phyloP scores from a whole-genome alignment of 2,113 vertebrate genomes.

The Lichenostomus cassidix region DNA sequence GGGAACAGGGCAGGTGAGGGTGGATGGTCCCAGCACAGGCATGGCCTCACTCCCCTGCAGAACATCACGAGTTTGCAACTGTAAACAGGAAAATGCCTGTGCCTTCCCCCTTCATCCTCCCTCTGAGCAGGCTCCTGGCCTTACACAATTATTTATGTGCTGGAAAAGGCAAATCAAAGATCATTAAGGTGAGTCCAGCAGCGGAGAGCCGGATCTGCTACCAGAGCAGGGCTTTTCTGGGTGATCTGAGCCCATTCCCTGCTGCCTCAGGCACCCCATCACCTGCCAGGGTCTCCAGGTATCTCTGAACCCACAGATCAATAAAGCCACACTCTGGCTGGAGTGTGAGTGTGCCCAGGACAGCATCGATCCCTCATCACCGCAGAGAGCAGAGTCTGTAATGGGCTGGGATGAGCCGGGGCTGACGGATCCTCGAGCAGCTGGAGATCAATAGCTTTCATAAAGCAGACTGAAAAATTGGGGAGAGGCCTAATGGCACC shows the following conservation, averaged over 20 bases:
- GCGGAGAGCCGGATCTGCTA: not conserved
- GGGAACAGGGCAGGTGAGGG: not conserved
- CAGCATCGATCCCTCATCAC: not conserved
- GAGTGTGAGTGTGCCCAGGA: not conserved
- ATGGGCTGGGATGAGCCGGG: conserved; percentile 19
- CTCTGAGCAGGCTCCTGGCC: not conserved
- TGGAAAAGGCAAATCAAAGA: conserved; percentile 25
- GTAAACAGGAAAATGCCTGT: not conserved
- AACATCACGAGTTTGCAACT: not conserved
- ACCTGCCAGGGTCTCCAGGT: not conserved
- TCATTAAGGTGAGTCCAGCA: not conserved
- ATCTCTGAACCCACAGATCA: not conserved
- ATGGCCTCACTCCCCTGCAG: not conserved
- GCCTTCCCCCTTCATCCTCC: not conserved
- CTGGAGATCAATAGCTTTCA: conserved; percentile 68
- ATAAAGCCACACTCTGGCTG: not conserved
- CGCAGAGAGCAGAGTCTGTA: not conserved
- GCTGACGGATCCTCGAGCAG: conserved; percentile 23
- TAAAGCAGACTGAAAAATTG: conserved; percentile 69
- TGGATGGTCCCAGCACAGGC: not conserved
- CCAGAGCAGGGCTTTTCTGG: accelerated
- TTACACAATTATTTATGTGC: not conserved
- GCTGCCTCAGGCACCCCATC: not conserved
- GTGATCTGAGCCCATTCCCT: accelerated
- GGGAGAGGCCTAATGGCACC: conserved; percentile 43